Evolutionary conservation across 2,797 vertebrate species (phyloP).

Genomic region (Eidolon dupreanum): DNA sequence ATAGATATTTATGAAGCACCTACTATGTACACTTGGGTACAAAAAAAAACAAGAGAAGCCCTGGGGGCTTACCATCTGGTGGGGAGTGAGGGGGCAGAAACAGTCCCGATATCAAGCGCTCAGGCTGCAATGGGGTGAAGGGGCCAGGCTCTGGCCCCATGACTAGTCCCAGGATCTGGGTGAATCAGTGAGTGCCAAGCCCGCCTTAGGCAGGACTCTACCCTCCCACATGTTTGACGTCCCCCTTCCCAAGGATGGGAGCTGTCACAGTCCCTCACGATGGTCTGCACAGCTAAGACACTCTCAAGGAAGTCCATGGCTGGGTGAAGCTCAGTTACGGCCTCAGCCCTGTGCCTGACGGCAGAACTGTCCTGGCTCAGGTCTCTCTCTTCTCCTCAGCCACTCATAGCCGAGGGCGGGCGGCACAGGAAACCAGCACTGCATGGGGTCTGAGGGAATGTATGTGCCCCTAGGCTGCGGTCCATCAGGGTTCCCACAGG

Average conservation of each 20-base stretch:
- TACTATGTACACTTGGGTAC: background rate
- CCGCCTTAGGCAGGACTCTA: rapidly evolving
- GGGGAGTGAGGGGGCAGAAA: background rate
- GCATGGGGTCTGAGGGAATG: background rate
- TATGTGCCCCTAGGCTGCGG: background rate
- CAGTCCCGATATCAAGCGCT: rapidly evolving
- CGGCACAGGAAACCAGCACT: background rate
- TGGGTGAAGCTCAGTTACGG: background rate
- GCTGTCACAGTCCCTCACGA: background rate
- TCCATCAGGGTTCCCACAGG: background rate
- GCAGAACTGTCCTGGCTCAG: background rate
- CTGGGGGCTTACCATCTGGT: background rate
- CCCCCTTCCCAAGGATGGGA: rapidly evolving
- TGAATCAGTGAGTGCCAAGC: background rate
- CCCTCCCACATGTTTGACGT: too few relatives aligned
- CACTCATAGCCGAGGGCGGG: background rate
- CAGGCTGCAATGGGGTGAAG: rapidly evolving
- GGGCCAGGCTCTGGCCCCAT: background rate
- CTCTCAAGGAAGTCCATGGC: too few relatives aligned
- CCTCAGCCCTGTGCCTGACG: background rate
- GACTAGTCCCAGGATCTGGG: background rate
- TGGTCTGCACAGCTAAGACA: background rate
- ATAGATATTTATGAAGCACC: background rate
- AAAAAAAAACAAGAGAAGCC: background rate
- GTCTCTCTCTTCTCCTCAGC: background rate